Evolutionary conservation across 2,888 invertebrate species (phyloP).

Genomic region (Caenorhabditis imperialis): DNA sequence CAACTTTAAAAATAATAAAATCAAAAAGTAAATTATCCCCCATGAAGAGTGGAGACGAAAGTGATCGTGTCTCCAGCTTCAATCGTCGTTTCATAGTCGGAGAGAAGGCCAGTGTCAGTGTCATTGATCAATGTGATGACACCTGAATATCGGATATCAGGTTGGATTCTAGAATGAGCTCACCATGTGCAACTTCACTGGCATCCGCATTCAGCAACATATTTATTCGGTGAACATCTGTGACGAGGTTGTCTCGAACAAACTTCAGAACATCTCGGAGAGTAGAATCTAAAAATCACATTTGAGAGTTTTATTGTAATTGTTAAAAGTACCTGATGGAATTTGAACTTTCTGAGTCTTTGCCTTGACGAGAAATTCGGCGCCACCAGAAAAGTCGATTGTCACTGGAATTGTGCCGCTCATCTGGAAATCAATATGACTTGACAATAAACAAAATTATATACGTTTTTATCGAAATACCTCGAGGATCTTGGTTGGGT

Average conservation of each 20-base stretch:
- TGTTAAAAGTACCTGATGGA: constrained; percentile 15
- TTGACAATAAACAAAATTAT: not conserved
- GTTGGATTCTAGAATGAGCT: not conserved
- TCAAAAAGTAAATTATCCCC: constrained; percentile 30
- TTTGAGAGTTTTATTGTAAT: no score
- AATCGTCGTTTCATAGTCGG: constrained; percentile 49
- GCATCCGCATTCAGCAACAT: constrained; percentile 46
- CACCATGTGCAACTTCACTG: constrained; percentile 53
- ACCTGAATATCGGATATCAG: no score
- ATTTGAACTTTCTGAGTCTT: constrained; percentile 48
- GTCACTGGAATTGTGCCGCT: constrained; percentile 35
- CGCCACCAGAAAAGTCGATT: constrained; percentile 55
- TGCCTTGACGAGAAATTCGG: constrained; percentile 50
- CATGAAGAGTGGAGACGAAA: constrained; percentile 57
- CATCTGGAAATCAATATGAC: constrained; percentile 27
- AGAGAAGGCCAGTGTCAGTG: constrained; percentile 42
- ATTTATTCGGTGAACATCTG: constrained; percentile 41
- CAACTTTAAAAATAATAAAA: constrained; percentile 4
- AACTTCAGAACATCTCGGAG: constrained; percentile 40
- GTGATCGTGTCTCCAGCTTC: constrained; percentile 50
- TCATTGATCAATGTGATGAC: constrained; percentile 54
- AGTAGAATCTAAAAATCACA: constrained; percentile 31
- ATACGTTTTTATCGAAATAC: no score
- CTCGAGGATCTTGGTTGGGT: no score
- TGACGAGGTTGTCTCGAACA: constrained; percentile 45